These are phyloP conservation scores for Phengaris alcon DNA, from an alignment of 2,888 invertebrate genomes.

Conservation along the genomic window DNA sequence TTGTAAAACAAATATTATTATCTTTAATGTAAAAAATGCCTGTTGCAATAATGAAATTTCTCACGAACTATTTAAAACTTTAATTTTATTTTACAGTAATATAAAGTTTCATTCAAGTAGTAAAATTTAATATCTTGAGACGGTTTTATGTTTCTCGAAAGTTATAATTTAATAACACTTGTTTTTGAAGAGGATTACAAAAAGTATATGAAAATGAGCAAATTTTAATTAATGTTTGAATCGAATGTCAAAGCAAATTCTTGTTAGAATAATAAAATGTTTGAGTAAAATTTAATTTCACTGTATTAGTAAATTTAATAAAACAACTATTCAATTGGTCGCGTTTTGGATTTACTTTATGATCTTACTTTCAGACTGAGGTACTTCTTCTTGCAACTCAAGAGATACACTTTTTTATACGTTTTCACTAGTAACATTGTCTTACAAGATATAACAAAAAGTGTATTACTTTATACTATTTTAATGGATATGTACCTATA, in stretches of 20 bases:
- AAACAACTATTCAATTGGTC: too few relatives aligned
- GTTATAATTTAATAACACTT: conserved; percentile 12
- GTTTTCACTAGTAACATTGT: too few relatives aligned
- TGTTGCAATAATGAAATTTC: not conserved
- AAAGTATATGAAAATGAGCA: not conserved
- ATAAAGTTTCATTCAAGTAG: conserved; percentile 6
- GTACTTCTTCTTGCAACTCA: too few relatives aligned
- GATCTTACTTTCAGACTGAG: too few relatives aligned
- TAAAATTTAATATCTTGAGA: conserved; percentile 12
- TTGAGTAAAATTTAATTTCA: not conserved
- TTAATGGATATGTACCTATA: too few relatives aligned
- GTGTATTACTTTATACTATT: too few relatives aligned
- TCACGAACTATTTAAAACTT: not conserved
- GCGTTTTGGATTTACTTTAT: too few relatives aligned
- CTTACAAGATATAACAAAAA: too few relatives aligned
- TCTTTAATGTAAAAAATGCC: not conserved
- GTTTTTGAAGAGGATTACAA: conserved; percentile 8
- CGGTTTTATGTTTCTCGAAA: conserved; percentile 6
- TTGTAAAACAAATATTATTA: too few relatives aligned
- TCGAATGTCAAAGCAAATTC: not conserved
- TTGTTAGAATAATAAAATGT: not conserved
- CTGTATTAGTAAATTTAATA: too few relatives aligned
- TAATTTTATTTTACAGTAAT: not conserved
- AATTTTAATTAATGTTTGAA: not conserved
- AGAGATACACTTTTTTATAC: too few relatives aligned